phyloP scores from a whole-genome alignment of 1,140 invertebrate species.

The Pogonomyrmex barbatus region DNA sequence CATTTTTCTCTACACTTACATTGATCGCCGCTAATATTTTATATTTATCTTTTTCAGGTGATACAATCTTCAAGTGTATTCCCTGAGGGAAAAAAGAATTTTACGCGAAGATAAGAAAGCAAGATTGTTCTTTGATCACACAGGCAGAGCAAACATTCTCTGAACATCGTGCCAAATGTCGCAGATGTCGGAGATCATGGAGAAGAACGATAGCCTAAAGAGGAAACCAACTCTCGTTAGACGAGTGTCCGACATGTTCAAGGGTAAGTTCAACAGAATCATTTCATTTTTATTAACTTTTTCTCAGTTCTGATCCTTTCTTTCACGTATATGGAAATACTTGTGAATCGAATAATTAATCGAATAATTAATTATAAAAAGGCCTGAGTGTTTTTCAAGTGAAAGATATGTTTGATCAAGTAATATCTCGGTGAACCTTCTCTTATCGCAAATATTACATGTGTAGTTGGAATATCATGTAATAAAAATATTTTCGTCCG shows the following conservation, averaged over 20 bases:
- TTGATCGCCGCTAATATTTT: neutral
- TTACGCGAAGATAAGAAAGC: neutral
- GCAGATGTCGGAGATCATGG: conserved; percentile 51
- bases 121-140: neutral
- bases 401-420: neutral
- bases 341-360: neutral
- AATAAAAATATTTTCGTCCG: conserved; percentile 42
- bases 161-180: conserved; percentile 40
- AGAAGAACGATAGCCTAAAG: conserved; percentile 72
- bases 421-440: conserved; percentile 1
- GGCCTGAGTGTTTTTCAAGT: neutral
- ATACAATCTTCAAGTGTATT: conserved; percentile 7
- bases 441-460: conserved; percentile 5
- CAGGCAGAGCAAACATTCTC: neutral
- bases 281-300: conserved; percentile 16
- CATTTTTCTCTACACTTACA: neutral
- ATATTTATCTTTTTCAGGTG: neutral
- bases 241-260: conserved; percentile 82
- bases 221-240: conserved; percentile 80
- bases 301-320: neutral
- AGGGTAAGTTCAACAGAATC: conserved; percentile 74
- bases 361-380: neutral
- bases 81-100: neutral
- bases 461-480: conserved; percentile 9
- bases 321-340: neutral